Percentiles rank a stretch among this genome's conserved stretches.
Conservation (phyloP, 2,888 invertebrate species). For the Chrysotoxum bicinctum region DNA sequence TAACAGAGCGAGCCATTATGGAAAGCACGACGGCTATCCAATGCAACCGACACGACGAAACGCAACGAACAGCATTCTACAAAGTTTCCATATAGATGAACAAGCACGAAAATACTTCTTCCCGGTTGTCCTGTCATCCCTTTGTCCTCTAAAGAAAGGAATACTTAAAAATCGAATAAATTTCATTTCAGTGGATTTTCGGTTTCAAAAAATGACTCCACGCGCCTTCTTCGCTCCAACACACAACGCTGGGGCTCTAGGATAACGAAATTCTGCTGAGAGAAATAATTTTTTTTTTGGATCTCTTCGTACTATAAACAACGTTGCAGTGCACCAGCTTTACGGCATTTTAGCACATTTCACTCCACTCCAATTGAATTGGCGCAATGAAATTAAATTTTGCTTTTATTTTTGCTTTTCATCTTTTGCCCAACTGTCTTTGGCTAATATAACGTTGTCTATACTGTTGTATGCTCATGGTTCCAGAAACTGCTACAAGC, state of each 20-base stretch:
- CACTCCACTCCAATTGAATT: slow-evolving; percentile 70
- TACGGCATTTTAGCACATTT: slow-evolving; percentile 67
- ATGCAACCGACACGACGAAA: not conserved
- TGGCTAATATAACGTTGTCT: not conserved
- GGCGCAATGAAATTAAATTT: slow-evolving; percentile 70
- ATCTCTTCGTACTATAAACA: slow-evolving; percentile 13
- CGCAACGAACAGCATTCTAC: slow-evolving; percentile 22
- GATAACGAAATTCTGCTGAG: slow-evolving; percentile 52
- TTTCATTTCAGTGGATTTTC: slow-evolving; percentile 62
- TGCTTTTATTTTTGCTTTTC: slow-evolving; percentile 67
- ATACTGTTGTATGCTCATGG: not conserved
- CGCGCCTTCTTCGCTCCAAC: slow-evolving; percentile 5
- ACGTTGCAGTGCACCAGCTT: slow-evolving; percentile 44
- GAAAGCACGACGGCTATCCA: not conserved
- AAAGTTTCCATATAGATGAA: slow-evolving; percentile 35
- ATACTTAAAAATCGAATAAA: slow-evolving; percentile 72
- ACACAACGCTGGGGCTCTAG: not conserved
- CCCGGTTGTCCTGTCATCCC: not conserved
- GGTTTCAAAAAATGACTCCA: slow-evolving; percentile 30
- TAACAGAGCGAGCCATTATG: slow-evolving; percentile 52
- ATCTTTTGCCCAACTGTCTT: slow-evolving; percentile 46
- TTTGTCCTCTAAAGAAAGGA: slow-evolving; percentile 26
- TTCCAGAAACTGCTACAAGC: slow-evolving; percentile 9
- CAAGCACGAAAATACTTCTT: slow-evolving; percentile 49
- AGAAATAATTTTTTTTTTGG: slow-evolving; percentile 54